Base-by-base conservation (phyloP, 1,140 invertebrate genomes). In the Nephila pilipes region DNA sequence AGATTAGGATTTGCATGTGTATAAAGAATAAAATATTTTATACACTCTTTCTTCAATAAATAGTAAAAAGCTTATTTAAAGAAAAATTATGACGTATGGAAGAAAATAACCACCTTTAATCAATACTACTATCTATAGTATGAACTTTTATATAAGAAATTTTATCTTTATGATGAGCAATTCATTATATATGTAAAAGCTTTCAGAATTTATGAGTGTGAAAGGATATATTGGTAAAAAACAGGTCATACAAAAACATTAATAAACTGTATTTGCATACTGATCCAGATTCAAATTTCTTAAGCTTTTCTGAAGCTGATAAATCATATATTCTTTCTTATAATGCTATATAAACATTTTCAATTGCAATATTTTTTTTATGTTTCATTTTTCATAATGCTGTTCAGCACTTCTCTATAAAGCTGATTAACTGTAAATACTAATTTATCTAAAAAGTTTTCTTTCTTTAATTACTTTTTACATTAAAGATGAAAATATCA, bases 351-450 rank as follows among this genome's bases (percentile, higher is more conserved):
- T 88, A 88, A 88, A 36, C 36, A 25, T 88, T 2, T 88, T 46
- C 2, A 88, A 69, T 20, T 88, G 57, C n/a, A 54, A 22, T 89
- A 89, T 55, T 89, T 75, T 89, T 69, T n/a, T 89, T 89, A 14
- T 29, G 79, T 89, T 79, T 89, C 87, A 57, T n/a, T 75, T 89
- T 54, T 89, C 75, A 89, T 32, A 79, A 89, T 89, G n/a, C 69
- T 75, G 46, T 89, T 89, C 36, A 89, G n/a, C 2, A 79, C 87
- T 79, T 89, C 87, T 89, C 87, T 89, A 89, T 79, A 79, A 55
- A 63, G 87, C 65, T 89, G 87, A 88, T 88, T 88, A 69, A 88
- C 87, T 88, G 87, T 58, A 88, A 88, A 75, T 69, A 88, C 87
- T 69, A 89, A 89, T 79, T 79, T 89, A 79, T 89, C 87, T 75